phyloP scores from a whole-genome alignment of 2,888 invertebrate species.

The Polydrusus tereticollis region DNA sequence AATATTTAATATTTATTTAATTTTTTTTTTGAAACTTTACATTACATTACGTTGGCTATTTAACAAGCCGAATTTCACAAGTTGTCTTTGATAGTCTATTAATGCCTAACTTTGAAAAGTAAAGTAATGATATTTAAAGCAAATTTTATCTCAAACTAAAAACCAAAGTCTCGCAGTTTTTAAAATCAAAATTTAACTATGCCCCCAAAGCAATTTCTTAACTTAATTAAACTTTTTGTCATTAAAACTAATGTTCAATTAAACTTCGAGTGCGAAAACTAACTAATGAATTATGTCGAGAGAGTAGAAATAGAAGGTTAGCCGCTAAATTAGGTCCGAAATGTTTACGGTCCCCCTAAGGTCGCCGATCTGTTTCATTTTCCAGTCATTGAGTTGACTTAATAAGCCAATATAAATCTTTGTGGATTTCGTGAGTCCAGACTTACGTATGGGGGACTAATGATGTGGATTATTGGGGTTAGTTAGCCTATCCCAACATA shows the following conservation, averaged over 20 bases:
- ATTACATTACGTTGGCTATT: no score
- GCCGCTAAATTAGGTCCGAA: conserved; percentile 42
- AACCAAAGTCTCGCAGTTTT: no score
- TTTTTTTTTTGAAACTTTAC: no score
- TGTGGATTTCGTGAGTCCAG: conserved; percentile 26
- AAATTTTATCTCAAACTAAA: no score
- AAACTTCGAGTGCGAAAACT: conserved; percentile 38
- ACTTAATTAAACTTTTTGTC: conserved; percentile 34
- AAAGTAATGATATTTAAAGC: no score
- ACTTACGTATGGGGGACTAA: neutral
- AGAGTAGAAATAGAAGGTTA: conserved; percentile 43
- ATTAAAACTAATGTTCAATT: conserved; percentile 38
- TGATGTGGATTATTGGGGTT: conserved; percentile 31
- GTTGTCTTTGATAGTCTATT: no score
- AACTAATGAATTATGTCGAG: conserved; percentile 35
- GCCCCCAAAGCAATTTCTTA: neutral
- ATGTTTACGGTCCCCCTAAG: conserved; percentile 38
- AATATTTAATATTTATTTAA: no score
- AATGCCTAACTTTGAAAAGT: no score
- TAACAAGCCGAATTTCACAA: no score
- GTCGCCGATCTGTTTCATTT: conserved; percentile 46
- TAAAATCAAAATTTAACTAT: no score
- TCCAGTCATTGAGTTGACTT: conserved; percentile 47
- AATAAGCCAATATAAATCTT: conserved; percentile 46
- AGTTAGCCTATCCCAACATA: no score